These are phyloP conservation scores for Flexamia atlantica DNA, from an alignment of 2,888 invertebrate genomes.

Conservation along the genomic window DNA sequence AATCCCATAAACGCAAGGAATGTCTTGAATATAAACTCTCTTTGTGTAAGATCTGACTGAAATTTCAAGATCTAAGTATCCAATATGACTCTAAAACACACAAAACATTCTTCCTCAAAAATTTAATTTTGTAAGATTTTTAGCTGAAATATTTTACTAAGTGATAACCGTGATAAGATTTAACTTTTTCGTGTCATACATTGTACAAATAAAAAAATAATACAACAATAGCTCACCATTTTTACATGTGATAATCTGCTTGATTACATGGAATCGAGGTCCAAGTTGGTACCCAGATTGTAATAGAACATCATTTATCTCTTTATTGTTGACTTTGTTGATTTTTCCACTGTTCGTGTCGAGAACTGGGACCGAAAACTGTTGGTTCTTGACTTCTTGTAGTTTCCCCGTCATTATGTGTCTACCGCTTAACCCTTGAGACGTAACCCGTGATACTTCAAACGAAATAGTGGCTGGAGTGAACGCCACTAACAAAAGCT, in stretches of 20 bases:
- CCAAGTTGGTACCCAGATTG: slow-evolving; percentile 15
- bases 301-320: slow-evolving; percentile 19
- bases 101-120: no score
- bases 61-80: no score
- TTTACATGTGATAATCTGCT: background rate
- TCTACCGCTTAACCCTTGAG: slow-evolving; percentile 1
- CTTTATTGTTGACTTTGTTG: slow-evolving; percentile 10
- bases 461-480: background rate
- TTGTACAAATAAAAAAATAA: no score
- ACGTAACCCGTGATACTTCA: background rate
- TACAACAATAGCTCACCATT: no score
- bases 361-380: background rate
- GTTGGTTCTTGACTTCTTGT: background rate
- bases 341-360: background rate
- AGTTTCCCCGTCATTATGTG: background rate
- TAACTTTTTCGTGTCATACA: no score
- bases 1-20: no score
- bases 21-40: no score
- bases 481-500: background rate
- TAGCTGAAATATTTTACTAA: no score
- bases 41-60: no score
- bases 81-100: no score
- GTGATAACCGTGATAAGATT: no score
- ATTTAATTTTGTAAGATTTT: no score
- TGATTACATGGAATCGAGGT: slow-evolving; percentile 21